Evolutionary conservation across 2,888 invertebrate species (phyloP).

Genomic region (Ceramica pisi): DNA sequence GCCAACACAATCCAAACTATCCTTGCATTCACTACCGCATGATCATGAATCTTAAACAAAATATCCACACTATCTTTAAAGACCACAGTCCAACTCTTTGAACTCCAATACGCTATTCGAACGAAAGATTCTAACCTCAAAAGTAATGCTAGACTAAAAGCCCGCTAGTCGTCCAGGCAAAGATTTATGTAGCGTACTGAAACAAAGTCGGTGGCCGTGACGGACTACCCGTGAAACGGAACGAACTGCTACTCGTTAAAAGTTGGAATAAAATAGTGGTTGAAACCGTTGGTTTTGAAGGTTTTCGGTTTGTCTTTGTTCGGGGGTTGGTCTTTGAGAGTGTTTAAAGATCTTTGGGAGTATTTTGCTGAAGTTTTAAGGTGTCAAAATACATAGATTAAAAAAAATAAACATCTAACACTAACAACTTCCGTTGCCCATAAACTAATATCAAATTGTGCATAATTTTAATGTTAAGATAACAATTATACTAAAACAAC

Average conservation of each 20-base stretch:
- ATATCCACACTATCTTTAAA: constrained; percentile 18
- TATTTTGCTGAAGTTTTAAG: neutral
- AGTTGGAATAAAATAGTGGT: constrained; percentile 67
- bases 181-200: constrained; percentile 70
- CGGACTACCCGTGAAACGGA: constrained; percentile 67
- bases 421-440: no score
- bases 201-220: constrained; percentile 67
- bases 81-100: constrained; percentile 30
- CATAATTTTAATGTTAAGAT: no score
- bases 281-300: constrained; percentile 61
- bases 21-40: neutral
- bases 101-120: constrained; percentile 45
- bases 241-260: constrained; percentile 69
- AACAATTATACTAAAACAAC: no score
- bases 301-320: constrained; percentile 34
- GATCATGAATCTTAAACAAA: constrained; percentile 19
- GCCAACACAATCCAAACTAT: neutral
- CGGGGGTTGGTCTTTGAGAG: constrained; percentile 1
- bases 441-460: no score
- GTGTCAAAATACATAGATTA: neutral
- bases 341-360: neutral
- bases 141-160: constrained; percentile 63
- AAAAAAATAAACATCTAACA: no score
- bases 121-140: constrained; percentile 56
- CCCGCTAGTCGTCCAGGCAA: constrained; percentile 59